Conservation (phyloP, 2,797 vertebrate species). For the Acropternis orthonyx region DNA sequence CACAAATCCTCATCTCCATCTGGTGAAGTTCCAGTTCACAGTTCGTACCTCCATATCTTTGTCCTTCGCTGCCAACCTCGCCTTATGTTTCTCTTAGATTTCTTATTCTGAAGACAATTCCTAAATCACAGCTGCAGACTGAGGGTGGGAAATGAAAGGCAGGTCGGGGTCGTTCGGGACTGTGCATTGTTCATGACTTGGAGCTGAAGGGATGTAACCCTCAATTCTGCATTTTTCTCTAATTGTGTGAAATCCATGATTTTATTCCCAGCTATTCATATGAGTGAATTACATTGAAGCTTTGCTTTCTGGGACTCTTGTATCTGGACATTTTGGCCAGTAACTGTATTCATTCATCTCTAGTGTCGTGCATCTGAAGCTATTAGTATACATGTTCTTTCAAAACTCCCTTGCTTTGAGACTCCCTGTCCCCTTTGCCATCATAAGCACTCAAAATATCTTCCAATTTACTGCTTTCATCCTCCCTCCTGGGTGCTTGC, state of each 20-base stretch:
- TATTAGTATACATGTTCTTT: constrained; percentile 32
- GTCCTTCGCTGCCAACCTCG: constrained; percentile 23
- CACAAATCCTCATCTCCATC: constrained; percentile 25
- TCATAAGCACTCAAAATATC: constrained; percentile 60
- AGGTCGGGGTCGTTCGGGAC: neutral
- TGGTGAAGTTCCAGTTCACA: constrained; percentile 53
- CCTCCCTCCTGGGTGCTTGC: constrained; percentile 4
- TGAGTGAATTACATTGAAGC: neutral
- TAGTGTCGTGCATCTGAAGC: constrained; percentile 5
- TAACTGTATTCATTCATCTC: constrained; percentile 15
- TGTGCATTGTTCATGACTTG: accelerated
- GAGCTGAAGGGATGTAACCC: neutral
- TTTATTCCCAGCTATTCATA: constrained; percentile 8
- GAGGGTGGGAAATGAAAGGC: neutral
- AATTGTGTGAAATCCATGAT: neutral
- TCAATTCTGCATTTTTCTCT: neutral
- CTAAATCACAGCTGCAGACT: neutral
- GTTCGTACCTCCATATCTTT: constrained; percentile 22
- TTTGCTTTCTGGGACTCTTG: neutral
- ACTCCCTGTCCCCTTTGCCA: constrained; percentile 32
- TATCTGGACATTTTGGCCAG: neutral
- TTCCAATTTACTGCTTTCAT: constrained; percentile 55
- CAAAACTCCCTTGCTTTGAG: constrained; percentile 22
- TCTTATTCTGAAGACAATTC: neutral
- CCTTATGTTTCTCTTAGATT: constrained; percentile 38